Percentiles rank a stretch among this genome's conserved stretches.
Conservation (phyloP, 2,888 invertebrate species). For the Parnassius apollo region DNA sequence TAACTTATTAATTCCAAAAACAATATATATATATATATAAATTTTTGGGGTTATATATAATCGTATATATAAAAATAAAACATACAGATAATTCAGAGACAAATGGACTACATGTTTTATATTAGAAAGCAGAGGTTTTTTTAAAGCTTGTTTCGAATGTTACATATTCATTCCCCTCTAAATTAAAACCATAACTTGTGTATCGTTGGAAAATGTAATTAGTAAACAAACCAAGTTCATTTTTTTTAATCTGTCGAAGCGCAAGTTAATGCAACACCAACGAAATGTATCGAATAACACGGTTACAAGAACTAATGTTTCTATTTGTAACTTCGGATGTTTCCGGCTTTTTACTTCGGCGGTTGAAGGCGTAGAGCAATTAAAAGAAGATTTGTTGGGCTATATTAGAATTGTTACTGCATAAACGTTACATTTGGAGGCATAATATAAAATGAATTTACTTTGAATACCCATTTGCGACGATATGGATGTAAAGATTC, state of each 20-base stretch:
- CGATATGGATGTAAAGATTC: no score
- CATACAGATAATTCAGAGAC: no score
- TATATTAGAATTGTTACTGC: conserved; percentile 16
- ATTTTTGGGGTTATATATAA: no score
- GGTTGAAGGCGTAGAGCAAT: conserved; percentile 35
- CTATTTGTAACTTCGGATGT: conserved; percentile 62
- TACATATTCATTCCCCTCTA: background rate
- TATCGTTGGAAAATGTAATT: conserved; percentile 26
- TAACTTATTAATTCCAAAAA: no score
- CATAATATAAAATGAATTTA: conserved; percentile 10
- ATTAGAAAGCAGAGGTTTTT: no score
- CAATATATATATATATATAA: no score
- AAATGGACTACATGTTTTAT: no score
- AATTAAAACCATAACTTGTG: conserved; percentile 24
- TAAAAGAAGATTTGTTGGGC: conserved; percentile 40
- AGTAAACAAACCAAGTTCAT: conserved; percentile 16
- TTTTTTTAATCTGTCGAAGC: conserved; percentile 28
- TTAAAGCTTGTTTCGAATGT: no score
- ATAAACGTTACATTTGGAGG: conserved; percentile 8
- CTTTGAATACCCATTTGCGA: conserved; percentile 6
- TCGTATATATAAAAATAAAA: no score
- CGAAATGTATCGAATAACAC: conserved; percentile 62
- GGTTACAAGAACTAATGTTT: conserved; percentile 69
- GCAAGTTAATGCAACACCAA: conserved; percentile 35
- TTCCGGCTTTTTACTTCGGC: conserved; percentile 64